Conservation (phyloP, 2,797 vertebrate species). For the Oceanodroma leucorhoa region DNA sequence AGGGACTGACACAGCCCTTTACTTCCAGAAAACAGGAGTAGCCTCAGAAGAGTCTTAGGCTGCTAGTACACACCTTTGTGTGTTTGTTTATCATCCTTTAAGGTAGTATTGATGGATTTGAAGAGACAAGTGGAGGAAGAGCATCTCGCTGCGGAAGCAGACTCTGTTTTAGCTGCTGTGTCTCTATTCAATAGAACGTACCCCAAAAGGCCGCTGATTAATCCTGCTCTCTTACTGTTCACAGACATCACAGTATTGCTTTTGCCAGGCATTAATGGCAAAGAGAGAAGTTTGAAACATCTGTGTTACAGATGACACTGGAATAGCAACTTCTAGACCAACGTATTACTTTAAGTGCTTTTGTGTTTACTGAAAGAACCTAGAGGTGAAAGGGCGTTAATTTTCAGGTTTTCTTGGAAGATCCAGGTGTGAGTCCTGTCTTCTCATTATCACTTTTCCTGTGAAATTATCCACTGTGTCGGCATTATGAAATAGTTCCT, state of each 20-base stretch:
- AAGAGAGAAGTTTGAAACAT: neutral
- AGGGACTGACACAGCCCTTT: neutral
- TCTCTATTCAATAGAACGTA: neutral
- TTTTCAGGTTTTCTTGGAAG: neutral
- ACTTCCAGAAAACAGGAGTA: neutral
- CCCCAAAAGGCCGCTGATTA: neutral
- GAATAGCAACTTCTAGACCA: neutral
- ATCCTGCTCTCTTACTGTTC: neutral
- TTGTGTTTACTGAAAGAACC: neutral
- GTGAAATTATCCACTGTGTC: neutral
- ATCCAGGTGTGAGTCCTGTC: neutral
- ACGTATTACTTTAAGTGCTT: neutral
- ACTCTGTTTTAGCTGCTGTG: neutral
- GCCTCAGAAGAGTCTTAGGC: neutral
- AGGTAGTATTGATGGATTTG: neutral
- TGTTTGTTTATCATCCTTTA: neutral
- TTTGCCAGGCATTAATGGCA: neutral
- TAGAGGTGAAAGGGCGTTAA: neutral
- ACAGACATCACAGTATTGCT: neutral
- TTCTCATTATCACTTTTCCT: neutral
- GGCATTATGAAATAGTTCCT: neutral
- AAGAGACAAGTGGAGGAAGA: neutral
- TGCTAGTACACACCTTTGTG: neutral
- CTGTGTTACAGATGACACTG: neutral
- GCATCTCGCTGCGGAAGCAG: neutral